These are phyloP conservation scores for Cosmia trapezina DNA, from an alignment of 2,888 invertebrate genomes.

Conservation along the genomic window DNA sequence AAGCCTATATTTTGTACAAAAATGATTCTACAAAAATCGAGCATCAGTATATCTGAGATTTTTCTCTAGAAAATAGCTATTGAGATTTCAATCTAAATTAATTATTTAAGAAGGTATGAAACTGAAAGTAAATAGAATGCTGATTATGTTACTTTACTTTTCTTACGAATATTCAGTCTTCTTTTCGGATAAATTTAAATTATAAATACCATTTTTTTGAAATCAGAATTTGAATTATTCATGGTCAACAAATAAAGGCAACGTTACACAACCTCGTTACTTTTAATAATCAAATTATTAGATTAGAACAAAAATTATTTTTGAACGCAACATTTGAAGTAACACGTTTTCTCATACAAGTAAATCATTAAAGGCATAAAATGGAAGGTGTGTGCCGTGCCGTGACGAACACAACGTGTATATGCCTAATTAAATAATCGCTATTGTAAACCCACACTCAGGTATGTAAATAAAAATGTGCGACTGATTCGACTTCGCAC, in stretches of 20 bases:
- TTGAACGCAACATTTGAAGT: constrained; percentile 42
- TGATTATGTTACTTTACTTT: not conserved
- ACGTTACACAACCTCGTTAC: constrained; percentile 41
- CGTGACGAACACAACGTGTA: constrained; percentile 64
- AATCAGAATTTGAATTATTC: constrained; percentile 3
- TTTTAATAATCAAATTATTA: constrained; percentile 44
- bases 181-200: not conserved
- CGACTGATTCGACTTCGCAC: constrained; percentile 51
- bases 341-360: constrained; percentile 51
- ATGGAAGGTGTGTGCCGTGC: constrained; percentile 47
- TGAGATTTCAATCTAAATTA: too few species aligned
- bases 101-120: too few species aligned
- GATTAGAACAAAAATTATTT: constrained; percentile 23
- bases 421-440: constrained; percentile 81
- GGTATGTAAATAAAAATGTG: constrained; percentile 74
- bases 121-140: too few species aligned
- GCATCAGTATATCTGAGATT: not conserved
- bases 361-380: constrained; percentile 57
- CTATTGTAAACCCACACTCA: constrained; percentile 74
- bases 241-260: constrained; percentile 4
- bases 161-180: not conserved
- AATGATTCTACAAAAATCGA: too few species aligned
- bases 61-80: not conserved
- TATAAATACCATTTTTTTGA: not conserved
- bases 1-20: too few species aligned